Conservation (phyloP, 2,797 vertebrate genomes). For the Pantherophis vulpinus region DNA sequence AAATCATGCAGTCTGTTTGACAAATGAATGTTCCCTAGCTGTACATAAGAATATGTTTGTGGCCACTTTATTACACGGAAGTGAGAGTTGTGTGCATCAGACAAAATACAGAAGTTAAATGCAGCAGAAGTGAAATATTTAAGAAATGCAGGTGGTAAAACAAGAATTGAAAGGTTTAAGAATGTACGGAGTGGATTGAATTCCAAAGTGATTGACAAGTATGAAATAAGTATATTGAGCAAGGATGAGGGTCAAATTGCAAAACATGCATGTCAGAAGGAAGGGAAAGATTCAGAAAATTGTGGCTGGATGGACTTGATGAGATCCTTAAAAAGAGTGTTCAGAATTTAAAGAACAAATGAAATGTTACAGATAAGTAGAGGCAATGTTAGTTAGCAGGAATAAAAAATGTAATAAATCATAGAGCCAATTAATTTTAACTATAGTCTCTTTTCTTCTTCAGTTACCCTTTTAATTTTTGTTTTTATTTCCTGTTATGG, state of each 20-base stretch:
- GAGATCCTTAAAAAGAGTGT: background rate
- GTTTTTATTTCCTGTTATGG: background rate
- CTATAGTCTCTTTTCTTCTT: background rate
- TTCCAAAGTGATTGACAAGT: background rate
- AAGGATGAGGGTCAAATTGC: background rate
- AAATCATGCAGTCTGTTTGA: background rate
- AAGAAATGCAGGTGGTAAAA: background rate
- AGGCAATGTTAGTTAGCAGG: background rate
- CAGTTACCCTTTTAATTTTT: background rate
- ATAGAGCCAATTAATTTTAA: background rate
- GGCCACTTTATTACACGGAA: background rate
- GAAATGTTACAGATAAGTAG: background rate
- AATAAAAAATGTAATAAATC: background rate
- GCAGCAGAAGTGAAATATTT: background rate
- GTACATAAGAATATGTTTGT: background rate
- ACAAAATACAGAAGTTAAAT: background rate
- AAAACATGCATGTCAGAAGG: background rate
- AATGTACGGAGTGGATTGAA: background rate
- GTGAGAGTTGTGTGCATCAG: background rate
- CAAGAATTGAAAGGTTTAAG: background rate
- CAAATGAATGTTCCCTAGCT: background rate
- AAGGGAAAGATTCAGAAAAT: background rate
- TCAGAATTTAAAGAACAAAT: background rate
- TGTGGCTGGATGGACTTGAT: background rate
- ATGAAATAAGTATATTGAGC: background rate